Base-by-base conservation (phyloP, 2,797 vertebrate genomes). In the Podarcis lilfordi region DNA sequence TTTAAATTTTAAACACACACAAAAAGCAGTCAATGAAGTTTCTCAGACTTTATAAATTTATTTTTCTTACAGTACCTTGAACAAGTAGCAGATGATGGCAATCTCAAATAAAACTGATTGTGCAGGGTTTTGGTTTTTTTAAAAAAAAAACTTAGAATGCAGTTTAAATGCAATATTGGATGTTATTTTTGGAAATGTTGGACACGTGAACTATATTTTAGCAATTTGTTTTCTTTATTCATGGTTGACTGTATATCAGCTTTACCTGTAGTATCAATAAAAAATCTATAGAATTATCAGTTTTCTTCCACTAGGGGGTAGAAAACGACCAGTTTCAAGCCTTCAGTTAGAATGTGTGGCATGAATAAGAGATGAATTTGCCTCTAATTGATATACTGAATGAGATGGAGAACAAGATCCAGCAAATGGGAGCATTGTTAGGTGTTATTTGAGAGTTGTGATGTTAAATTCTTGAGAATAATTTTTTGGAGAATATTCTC, bases 261-360 rank as follows among this genome's bases (percentile, higher is more conserved):
- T 61, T 75, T 68, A 37, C 11, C 21, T 59, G 35, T 77, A 45
- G 50, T 71, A 37, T 76, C n/a, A 29, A 55, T 76, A 35, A 82
- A 82, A 86, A 82, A 68, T 61, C 13, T 55, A 15, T 81, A 75
- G 43, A 69, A 40, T 35, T 77, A 13, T 21, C 15, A 32, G 32
- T 0, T 32, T 50, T 85, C 64, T 88, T 91, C 93, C 93, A 90
- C 88, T 91, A 94, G 94, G 87, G 93, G 95, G 94, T 91, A 91
- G 90, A 37, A 40, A 1, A 66, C 35, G 89, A 84, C 50, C 89
- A 89, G 86, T 43, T n/a, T 80, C n/a, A 45, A 89, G 7, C 59
- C 50, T 55, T 55, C 13, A 15, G 50, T 55, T 55, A 55, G 3
- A 55, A 55, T 55, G 50, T 43, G 4, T 8, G 3, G 80, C 32